Percentiles rank a stretch among this genome's conserved stretches.
phyloP scores from a whole-genome alignment of 2,113 vertebrate genomes.

The Actenoides hombroni region DNA sequence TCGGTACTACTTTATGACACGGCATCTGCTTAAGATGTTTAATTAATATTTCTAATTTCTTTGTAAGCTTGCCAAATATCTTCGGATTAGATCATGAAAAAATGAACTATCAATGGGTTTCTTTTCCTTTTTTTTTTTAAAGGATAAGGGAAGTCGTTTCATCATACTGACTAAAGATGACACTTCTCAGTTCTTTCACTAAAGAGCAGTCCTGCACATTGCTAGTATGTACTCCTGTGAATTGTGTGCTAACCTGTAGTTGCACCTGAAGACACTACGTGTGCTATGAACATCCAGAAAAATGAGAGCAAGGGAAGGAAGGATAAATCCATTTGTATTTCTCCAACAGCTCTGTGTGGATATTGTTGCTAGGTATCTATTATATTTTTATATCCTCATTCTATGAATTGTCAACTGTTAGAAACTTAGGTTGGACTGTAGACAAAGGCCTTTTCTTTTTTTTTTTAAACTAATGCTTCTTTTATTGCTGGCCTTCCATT shows the following conservation, averaged over 20 bases:
- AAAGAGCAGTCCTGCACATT: neutral
- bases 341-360: neutral
- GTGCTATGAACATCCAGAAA: neutral
- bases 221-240: neutral
- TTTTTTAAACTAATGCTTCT: neutral
- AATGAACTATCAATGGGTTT: neutral
- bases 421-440: neutral
- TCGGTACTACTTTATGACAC: constrained; percentile 14
- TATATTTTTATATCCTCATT: neutral
- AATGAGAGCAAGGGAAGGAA: neutral
- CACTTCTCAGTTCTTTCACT: constrained; percentile 1
- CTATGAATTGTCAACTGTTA: neutral
- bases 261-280: neutral
- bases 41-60: constrained; percentile 32
- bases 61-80: constrained; percentile 39
- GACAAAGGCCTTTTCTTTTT: neutral
- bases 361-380: neutral
- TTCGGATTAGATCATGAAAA: constrained; percentile 46
- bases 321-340: neutral
- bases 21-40: constrained; percentile 28
- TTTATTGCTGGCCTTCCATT: neutral
- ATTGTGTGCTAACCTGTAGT: neutral
- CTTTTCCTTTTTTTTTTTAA: neutral
- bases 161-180: neutral
- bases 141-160: constrained; percentile 28